Evolutionary conservation across 2,797 vertebrate genomes (phyloP).

Genomic region (Lagorchestes hirsutus): DNA sequence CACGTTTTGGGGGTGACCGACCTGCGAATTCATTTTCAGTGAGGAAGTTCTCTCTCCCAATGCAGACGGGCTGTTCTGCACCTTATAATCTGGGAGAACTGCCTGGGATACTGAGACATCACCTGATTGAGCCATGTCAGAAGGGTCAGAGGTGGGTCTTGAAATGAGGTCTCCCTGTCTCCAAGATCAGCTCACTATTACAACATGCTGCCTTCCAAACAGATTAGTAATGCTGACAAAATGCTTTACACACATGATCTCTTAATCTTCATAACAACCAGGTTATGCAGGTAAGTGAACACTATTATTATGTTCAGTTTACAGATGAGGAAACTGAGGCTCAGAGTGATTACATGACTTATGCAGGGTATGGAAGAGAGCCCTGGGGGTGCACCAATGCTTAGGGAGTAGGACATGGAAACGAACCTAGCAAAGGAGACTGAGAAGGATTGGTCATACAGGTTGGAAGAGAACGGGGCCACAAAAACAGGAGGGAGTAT

Average conservation of each 20-base stretch:
- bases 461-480: not conserved
- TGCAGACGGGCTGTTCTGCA: not conserved
- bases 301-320: not conserved
- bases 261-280: not conserved
- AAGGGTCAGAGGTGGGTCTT: not conserved
- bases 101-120: not conserved
- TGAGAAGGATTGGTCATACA: not conserved
- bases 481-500: not conserved
- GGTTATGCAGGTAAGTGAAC: not conserved
- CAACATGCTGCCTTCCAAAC: not conserved
- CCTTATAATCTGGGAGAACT: not conserved
- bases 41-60: not conserved
- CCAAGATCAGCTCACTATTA: not conserved
- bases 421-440: not conserved
- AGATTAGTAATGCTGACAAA: not conserved
- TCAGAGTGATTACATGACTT: not conserved
- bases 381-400: not conserved
- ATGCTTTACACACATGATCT: not conserved
- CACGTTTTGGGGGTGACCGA: not conserved
- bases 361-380: not conserved
- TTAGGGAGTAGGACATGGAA: not conserved
- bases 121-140: not conserved
- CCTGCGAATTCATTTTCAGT: not conserved
- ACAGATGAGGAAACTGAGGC: not conserved
- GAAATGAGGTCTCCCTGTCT: not conserved